These are phyloP conservation scores for Vidua macroura DNA, from an alignment of 2,113 vertebrate species.

Conservation along the genomic window DNA sequence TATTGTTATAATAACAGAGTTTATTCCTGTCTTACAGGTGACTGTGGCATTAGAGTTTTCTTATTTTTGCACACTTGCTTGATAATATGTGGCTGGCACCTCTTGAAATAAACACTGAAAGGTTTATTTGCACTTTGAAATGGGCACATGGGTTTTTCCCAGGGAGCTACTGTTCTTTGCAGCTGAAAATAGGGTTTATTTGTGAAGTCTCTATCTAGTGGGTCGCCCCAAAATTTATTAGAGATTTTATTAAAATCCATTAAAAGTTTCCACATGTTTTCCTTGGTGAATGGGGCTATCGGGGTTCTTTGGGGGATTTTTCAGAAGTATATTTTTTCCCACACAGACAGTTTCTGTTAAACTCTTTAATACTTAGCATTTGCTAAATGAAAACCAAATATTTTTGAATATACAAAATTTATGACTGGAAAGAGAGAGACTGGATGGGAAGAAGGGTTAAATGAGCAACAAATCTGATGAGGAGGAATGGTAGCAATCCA, in stretches of 20 bases:
- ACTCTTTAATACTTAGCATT: not conserved
- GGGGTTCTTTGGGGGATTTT: not conserved
- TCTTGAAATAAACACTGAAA: not conserved
- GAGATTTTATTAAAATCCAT: not conserved
- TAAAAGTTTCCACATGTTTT: not conserved
- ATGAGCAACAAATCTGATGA: not conserved
- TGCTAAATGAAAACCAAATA: not conserved
- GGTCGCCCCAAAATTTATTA: not conserved
- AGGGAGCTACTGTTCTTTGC: not conserved
- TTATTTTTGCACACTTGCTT: not conserved
- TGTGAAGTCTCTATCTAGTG: not conserved
- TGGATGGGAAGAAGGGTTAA: conserved; percentile 8
- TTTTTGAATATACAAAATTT: not conserved
- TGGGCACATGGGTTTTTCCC: not conserved
- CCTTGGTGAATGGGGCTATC: not conserved
- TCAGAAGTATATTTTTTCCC: not conserved
- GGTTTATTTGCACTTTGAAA: not conserved
- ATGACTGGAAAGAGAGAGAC: not conserved
- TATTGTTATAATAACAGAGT: not conserved
- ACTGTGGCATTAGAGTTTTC: not conserved
- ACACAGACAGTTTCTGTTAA: not conserved
- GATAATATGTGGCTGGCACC: not conserved
- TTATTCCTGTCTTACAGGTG: not conserved
- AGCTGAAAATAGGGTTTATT: not conserved
- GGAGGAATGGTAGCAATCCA: conserved; percentile 38